phyloP scores from a whole-genome alignment of 2,888 invertebrate genomes.

The Tanytarsus gracilentus region DNA sequence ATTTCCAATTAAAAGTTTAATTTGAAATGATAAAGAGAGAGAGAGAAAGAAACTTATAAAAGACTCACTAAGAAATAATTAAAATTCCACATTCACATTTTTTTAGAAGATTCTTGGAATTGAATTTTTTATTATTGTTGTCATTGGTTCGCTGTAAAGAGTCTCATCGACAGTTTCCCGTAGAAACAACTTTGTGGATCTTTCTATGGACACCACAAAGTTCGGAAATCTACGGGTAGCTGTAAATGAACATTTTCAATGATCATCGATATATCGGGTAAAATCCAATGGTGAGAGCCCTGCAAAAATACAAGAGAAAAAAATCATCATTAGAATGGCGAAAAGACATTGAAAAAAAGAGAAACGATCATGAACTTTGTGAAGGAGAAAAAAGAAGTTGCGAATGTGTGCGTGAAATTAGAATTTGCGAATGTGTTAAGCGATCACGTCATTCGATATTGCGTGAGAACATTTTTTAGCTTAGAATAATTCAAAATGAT shows the following conservation, averaged over 20 bases:
- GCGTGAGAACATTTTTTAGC: neutral
- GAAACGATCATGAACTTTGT: slow-evolving; percentile 22
- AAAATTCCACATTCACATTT: neutral
- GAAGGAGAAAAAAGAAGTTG: neutral
- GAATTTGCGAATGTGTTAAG: slow-evolving; percentile 19
- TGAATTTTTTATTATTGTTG: too few species aligned
- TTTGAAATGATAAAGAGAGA: neutral
- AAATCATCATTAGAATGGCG: slow-evolving; percentile 1
- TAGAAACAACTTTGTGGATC: slow-evolving; percentile 44
- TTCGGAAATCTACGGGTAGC: slow-evolving; percentile 47
- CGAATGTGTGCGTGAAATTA: neutral
- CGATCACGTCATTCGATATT: slow-evolving; percentile 19
- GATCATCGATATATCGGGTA: neutral
- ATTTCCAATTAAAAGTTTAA: neutral
- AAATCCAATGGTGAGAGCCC: neutral
- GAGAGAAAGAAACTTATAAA: neutral
- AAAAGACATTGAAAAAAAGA: slow-evolving; percentile 17
- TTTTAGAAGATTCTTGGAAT: neutral
- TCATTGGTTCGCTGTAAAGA: neutral
- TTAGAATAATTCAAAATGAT: neutral
- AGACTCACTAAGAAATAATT: neutral
- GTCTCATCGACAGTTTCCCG: slow-evolving; percentile 44
- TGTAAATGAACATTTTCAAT: slow-evolving; percentile 38
- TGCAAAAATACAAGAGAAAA: slow-evolving; percentile 14
- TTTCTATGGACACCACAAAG: slow-evolving; percentile 41